Conservation (phyloP, 1,140 invertebrate genomes). For the Eurytemora carolleeae region DNA sequence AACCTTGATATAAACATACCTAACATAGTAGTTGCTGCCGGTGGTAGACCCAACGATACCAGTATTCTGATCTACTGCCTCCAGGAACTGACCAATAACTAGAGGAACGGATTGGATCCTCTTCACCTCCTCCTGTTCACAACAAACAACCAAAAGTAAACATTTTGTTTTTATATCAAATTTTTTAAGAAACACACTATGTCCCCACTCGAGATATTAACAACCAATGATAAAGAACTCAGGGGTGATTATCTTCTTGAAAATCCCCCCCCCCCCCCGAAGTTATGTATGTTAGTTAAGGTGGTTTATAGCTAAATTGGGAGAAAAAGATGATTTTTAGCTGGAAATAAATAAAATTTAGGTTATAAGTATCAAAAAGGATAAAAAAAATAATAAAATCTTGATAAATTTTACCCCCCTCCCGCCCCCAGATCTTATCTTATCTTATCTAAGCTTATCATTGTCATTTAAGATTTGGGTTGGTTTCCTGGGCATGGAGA, state of each 20-base stretch:
- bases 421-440: background rate
- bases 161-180: background rate
- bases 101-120: constrained; percentile 90
- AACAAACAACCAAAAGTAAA: constrained; percentile 4
- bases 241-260: background rate
- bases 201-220: background rate
- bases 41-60: constrained; percentile 72
- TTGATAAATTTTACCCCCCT: background rate
- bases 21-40: constrained; percentile 91
- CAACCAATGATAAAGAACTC: background rate
- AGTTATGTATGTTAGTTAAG: too few relatives aligned
- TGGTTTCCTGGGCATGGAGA: constrained; percentile 87
- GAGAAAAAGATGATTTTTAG: too few relatives aligned
- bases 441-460: background rate
- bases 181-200: background rate
- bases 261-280: background rate
- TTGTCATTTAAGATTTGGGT: constrained; percentile 35
- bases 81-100: constrained; percentile 92
- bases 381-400: background rate
- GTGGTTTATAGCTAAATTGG: too few relatives aligned
- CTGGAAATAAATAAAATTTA: too few relatives aligned
- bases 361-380: too few relatives aligned
- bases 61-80: constrained; percentile 94
- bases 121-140: constrained; percentile 65
- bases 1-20: too few relatives aligned